Conservation (phyloP, 2,113 vertebrate genomes). For the Platichthys stellatus region DNA sequence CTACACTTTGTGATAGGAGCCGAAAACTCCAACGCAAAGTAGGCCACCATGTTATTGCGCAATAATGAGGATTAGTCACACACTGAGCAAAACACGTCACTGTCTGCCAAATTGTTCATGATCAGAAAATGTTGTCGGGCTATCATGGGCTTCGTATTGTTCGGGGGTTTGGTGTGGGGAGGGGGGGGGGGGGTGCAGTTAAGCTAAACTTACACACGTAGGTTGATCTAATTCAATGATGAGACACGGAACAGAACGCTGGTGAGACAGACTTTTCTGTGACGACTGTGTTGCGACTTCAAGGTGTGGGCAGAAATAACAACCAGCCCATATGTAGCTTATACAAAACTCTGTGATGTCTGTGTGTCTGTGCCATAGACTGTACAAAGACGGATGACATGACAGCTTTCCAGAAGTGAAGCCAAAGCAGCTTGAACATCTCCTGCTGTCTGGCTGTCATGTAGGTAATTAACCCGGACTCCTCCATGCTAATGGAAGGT, state of each 20-base stretch:
- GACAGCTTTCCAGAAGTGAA: too few species aligned
- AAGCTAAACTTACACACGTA: conserved; percentile 11
- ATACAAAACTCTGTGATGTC: too few species aligned
- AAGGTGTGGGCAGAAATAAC: too few species aligned
- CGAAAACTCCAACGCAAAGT: not conserved
- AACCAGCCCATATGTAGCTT: too few species aligned
- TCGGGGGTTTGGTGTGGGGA: not conserved
- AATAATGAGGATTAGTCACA: conserved; percentile 24
- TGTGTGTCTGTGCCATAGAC: too few species aligned
- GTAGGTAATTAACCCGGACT: too few species aligned
- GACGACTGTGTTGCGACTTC: not conserved
- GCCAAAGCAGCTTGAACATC: too few species aligned
- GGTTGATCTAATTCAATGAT: conserved; percentile 1
- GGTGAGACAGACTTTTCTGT: conserved; percentile 5
- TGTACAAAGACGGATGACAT: too few species aligned
- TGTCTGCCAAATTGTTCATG: too few species aligned
- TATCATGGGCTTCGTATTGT: conserved; percentile 4
- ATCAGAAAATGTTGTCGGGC: not conserved
- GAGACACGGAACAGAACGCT: conserved; percentile 10
- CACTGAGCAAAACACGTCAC: conserved; percentile 1
- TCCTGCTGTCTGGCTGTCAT: too few species aligned
- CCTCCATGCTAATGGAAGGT: too few species aligned
- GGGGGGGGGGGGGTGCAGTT: not conserved
- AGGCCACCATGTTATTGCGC: not conserved
- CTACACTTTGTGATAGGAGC: not conserved